Evolutionary conservation across 2,113 vertebrate genomes (phyloP).

Genomic region (Mugil cephalus): DNA sequence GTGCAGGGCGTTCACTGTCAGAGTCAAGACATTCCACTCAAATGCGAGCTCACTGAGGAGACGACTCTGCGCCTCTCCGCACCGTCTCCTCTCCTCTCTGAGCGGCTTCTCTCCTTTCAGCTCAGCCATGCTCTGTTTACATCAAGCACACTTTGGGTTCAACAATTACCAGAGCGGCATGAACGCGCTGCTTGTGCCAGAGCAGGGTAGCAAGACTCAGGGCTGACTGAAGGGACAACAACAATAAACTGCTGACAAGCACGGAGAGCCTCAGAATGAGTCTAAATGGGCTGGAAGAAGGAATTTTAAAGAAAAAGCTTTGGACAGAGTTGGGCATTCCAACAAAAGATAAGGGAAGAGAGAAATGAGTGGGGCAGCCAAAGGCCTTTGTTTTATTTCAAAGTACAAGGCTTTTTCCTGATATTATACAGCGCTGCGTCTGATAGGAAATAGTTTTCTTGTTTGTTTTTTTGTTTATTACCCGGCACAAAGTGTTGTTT

Average conservation of each 20-base stretch:
- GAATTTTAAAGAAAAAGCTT: conserved; percentile 66
- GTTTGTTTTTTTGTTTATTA: no score
- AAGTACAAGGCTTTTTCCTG: conserved; percentile 60
- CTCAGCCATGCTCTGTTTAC: conserved; percentile 58
- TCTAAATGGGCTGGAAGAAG: conserved; percentile 58
- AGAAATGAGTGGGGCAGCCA: conserved; percentile 72
- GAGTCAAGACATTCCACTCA: conserved; percentile 70
- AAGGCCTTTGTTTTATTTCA: conserved; percentile 75
- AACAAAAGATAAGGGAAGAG: conserved; percentile 69
- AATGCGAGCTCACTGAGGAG: conserved; percentile 52
- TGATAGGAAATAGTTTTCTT: conserved; percentile 45
- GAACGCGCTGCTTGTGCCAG: conserved; percentile 36
- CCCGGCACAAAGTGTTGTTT: conserved; percentile 7
- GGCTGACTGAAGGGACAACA: conserved; percentile 42
- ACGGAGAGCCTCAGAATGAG: conserved; percentile 34
- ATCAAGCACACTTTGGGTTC: conserved; percentile 59
- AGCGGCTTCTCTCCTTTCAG: conserved; percentile 42
- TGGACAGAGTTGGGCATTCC: conserved; percentile 67
- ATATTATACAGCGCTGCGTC: conserved; percentile 56
- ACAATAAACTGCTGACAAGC: conserved; percentile 56
- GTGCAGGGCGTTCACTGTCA: conserved; percentile 66
- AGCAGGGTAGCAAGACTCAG: conserved; percentile 22
- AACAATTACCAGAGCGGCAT: conserved; percentile 60
- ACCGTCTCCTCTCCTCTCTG: conserved; percentile 39
- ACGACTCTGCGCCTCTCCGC: conserved; percentile 38